phyloP scores from a whole-genome alignment of 1,140 invertebrate species.

The Probaryconus sp. region DNA sequence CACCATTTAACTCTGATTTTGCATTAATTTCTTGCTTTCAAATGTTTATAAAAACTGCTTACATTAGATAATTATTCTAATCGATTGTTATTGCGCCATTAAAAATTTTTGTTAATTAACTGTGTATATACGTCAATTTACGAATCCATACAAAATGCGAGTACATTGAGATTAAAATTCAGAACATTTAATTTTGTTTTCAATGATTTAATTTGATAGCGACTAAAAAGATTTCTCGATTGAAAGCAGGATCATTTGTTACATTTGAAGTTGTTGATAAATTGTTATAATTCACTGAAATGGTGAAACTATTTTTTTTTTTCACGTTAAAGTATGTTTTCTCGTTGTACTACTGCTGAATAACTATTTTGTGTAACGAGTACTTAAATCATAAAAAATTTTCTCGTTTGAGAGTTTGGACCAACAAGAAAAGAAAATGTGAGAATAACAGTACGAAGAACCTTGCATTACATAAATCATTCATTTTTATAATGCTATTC shows the following conservation, averaged over 20 bases:
- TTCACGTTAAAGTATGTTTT: slow-evolving; percentile 11
- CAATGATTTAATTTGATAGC: no score
- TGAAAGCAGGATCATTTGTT: slow-evolving; percentile 12
- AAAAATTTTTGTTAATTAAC: slow-evolving; percentile 28
- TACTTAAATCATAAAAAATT: slow-evolving; percentile 67
- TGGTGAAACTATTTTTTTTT: slow-evolving; percentile 9
- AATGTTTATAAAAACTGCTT: slow-evolving; percentile 18
- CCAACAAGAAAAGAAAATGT: not conserved
- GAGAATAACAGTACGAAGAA: slow-evolving; percentile 36
- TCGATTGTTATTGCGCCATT: slow-evolving; percentile 15
- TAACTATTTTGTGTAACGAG: slow-evolving; percentile 55
- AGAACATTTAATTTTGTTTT: no score
- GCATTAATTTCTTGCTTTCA: slow-evolving; percentile 37
- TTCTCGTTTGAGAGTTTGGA: slow-evolving; percentile 40
- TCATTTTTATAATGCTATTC: no score
- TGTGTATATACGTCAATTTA: slow-evolving; percentile 25
- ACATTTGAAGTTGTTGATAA: slow-evolving; percentile 11
- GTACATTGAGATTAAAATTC: slow-evolving; percentile 12
- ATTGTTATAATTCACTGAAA: slow-evolving; percentile 16
- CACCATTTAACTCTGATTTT: slow-evolving; percentile 35
- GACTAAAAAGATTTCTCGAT: no score
- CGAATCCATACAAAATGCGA: slow-evolving; percentile 14
- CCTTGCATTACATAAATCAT: slow-evolving; percentile 49
- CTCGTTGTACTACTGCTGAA: slow-evolving; percentile 15
- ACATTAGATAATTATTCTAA: slow-evolving; percentile 30